phyloP scores from a whole-genome alignment of 1,140 invertebrate genomes.

The Planococcus citri region DNA sequence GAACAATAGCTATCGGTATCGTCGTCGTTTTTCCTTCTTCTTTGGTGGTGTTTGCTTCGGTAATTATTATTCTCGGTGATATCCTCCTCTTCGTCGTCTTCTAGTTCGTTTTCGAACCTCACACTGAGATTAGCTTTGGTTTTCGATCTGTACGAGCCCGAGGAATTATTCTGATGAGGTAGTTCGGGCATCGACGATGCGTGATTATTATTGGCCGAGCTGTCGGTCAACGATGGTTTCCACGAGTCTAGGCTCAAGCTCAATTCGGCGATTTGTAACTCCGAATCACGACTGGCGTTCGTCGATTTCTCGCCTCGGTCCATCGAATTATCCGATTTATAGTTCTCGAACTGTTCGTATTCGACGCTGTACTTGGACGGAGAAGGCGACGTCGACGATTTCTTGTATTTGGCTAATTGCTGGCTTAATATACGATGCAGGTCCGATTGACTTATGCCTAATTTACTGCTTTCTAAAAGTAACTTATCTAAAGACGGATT shows the following conservation, averaged over 20 bases:
- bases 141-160: neutral
- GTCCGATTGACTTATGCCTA: slow-evolving; percentile 9
- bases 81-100: slow-evolving; percentile 38
- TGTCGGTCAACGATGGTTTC: slow-evolving; percentile 31
- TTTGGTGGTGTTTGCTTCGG: slow-evolving; percentile 34
- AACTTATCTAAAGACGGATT: neutral
- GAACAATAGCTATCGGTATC: slow-evolving; percentile 68
- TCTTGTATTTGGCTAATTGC: neutral
- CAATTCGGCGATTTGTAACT: slow-evolving; percentile 38
- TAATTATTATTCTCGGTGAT: slow-evolving; percentile 34
- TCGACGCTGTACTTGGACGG: neutral
- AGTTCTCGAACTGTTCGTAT: neutral
- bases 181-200: slow-evolving; percentile 47
- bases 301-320: neutral
- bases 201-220: slow-evolving; percentile 26
- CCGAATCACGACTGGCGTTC: slow-evolving; percentile 38
- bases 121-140: slow-evolving; percentile 39
- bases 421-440: slow-evolving; percentile 11
- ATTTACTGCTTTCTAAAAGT: neutral
- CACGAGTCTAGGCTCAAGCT: slow-evolving; percentile 38
- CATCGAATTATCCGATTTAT: neutral
- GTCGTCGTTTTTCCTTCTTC: slow-evolving; percentile 24
- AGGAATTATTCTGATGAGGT: slow-evolving; percentile 30
- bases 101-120: slow-evolving; percentile 43
- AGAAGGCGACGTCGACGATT: neutral